Conservation (phyloP, 1,140 invertebrate genomes). For the Maconellicoccus hirsutus region DNA sequence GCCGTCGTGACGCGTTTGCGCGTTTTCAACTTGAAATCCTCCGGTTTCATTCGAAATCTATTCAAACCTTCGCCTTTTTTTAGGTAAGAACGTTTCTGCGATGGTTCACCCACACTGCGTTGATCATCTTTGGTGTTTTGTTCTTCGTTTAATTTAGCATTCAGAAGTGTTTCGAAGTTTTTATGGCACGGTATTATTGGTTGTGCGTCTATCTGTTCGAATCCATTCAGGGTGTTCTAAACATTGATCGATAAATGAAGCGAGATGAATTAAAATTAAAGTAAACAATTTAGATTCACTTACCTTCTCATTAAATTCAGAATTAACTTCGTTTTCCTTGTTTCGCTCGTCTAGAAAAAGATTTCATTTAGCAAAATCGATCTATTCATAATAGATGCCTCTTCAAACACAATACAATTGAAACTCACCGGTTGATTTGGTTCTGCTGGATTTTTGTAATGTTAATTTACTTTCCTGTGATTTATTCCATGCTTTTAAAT, state of each 20-base stretch:
- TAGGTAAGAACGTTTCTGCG: not conserved
- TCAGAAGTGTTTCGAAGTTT: not conserved
- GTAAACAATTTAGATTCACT: too few relatives aligned
- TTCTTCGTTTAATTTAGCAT: conserved; percentile 14
- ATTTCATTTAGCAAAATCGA: too few relatives aligned
- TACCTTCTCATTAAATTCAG: too few relatives aligned
- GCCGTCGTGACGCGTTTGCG: too few relatives aligned
- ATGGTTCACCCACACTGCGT: not conserved
- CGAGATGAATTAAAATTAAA: too few relatives aligned
- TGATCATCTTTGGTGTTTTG: not conserved
- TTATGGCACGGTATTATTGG: not conserved
- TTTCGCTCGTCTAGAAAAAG: too few relatives aligned
- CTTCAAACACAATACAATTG: too few relatives aligned
- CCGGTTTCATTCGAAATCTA: conserved; percentile 11
- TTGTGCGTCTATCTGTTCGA: not conserved
- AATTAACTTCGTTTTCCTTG: too few relatives aligned
- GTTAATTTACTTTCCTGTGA: not conserved
- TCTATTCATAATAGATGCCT: too few relatives aligned
- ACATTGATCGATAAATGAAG: too few relatives aligned
- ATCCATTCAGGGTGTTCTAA: not conserved
- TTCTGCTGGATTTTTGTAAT: not conserved
- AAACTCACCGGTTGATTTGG: too few relatives aligned
- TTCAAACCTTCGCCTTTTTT: not conserved
- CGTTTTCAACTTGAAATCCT: conserved; percentile 11
- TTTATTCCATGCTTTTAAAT: not conserved